These are phyloP conservation scores for Thaumatotibia leucotreta DNA, from an alignment of 1,140 invertebrate species.

Conservation along the genomic window DNA sequence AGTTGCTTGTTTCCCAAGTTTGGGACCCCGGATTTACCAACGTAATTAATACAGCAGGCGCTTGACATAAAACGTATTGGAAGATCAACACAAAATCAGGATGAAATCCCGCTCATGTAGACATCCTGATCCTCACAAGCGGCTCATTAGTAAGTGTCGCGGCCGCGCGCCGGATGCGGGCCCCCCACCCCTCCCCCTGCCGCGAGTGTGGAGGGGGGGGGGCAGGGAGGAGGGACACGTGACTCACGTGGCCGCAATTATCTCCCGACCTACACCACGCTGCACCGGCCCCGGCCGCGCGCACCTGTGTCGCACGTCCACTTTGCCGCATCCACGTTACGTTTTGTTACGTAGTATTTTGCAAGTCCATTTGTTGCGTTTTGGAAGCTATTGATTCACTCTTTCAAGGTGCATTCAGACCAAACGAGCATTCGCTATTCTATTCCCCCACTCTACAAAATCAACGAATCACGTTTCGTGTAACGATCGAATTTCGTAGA, in stretches of 20 bases:
- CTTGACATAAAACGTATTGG: background rate
- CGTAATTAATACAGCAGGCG: background rate
- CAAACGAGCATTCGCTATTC: too few species aligned
- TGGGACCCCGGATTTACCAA: background rate
- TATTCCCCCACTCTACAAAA: too few species aligned
- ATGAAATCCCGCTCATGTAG: background rate
- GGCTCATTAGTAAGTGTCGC: background rate
- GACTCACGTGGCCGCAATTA: conserved; percentile 1
- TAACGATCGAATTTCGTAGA: too few species aligned
- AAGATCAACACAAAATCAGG: background rate
- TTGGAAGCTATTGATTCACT: too few species aligned
- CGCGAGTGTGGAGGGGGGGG: background rate
- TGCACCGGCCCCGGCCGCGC: background rate
- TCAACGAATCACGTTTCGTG: too few species aligned
- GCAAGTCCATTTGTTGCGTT: too few species aligned
- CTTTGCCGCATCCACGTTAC: background rate
- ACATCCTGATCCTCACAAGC: background rate
- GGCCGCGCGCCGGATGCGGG: background rate
- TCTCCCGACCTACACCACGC: conserved; percentile 1
- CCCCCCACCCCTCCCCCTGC: background rate
- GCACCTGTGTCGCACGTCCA: background rate
- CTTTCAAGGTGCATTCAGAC: too few species aligned
- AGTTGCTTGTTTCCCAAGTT: too few species aligned
- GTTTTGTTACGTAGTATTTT: too few species aligned
- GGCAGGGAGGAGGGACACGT: background rate